Base-by-base conservation (phyloP, 2,888 invertebrate species). In the Eristalinus sepulchralis region DNA sequence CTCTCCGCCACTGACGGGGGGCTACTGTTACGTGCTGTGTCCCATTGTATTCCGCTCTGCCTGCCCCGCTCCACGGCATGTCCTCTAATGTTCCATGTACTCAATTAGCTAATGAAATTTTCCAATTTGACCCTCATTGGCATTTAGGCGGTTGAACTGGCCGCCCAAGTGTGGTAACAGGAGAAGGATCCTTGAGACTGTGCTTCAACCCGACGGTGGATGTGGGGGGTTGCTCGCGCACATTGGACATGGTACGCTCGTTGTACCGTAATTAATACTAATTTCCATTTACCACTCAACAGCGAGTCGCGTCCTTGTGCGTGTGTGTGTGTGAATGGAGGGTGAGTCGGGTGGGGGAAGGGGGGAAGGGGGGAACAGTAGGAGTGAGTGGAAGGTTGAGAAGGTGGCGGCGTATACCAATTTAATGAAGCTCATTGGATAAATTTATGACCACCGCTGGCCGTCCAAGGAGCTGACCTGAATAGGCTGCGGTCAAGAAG, bases 71-170 rank as follows among this genome's bases (percentile, higher is more conserved):
- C 27, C n/a, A 63, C 63, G 22, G 63, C 60, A 72, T 80, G 80
- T 80, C 72, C 72, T 80, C 60, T 73, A 67, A 66, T 80, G 72
- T 60, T 67, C 60, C 72, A 80, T 80, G 80, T 80, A 73, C 53
- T 80, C 80, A 80, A 80, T 80, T 80, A 80, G 80, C 80, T 80
- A 80, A 80, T 80, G 80, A 80, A 80, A 80, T 80, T 80, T 80
- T 80, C 72, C 60, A 80, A 80, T 80, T 80, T 72, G 80, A 80
- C 80, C 80, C 80, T 80, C 72, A 80, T 80, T 36, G 72, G 80
- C 55, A 80, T 80, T 79, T 80, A 73, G 80, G 80, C 80, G 72
- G 64, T 73, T 73, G 62, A 80, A 79, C 79, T 8, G 27, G 31
- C 13, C 24, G 31, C 11, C 11, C n/a, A 27, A 60, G 9, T 11